A percentile compares a stretch with the other conserved stretches of the same genome.
These are phyloP conservation scores for Meloidogyne hapla DNA, from an alignment of 1,140 invertebrate species.

Conservation along the genomic window DNA sequence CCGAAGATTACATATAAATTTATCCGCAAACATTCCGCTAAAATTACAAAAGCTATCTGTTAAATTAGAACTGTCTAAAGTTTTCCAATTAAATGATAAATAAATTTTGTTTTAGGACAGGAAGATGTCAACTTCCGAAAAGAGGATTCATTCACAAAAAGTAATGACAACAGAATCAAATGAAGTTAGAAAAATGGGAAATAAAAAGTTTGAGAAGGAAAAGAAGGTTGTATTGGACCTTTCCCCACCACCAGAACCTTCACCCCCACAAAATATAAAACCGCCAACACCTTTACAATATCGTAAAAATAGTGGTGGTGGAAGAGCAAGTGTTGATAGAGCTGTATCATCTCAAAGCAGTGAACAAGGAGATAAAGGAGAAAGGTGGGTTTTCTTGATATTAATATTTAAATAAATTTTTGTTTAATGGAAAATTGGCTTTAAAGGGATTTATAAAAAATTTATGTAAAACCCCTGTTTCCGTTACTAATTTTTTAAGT, in stretches of 20 bases:
- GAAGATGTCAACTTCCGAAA: background rate
- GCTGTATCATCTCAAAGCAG: background rate
- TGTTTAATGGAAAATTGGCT: no score
- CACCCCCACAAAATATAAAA: background rate
- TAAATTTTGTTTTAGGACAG: background rate
- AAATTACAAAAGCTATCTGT: no score
- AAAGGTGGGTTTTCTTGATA: background rate
- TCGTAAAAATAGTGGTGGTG: slow-evolving; percentile 5
- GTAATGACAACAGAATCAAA: background rate
- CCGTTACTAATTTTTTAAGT: no score
- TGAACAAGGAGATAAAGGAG: background rate
- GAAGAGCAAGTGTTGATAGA: background rate
- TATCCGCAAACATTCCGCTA: no score
- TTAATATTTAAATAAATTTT: background rate
- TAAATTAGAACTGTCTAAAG: no score
- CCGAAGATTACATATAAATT: no score
- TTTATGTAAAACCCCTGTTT: no score
- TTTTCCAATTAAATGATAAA: background rate
- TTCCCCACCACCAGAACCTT: slow-evolving; percentile 4
- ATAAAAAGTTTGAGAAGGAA: background rate
- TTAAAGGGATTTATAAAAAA: no score
- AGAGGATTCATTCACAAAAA: background rate
- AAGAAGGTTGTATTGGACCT: background rate
- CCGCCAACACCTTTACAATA: background rate
- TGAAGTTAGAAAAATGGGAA: background rate